Percentiles rank a stretch among this genome's conserved stretches.
phyloP scores from a whole-genome alignment of 2,888 invertebrate species.

The Drosophila antonietae region DNA sequence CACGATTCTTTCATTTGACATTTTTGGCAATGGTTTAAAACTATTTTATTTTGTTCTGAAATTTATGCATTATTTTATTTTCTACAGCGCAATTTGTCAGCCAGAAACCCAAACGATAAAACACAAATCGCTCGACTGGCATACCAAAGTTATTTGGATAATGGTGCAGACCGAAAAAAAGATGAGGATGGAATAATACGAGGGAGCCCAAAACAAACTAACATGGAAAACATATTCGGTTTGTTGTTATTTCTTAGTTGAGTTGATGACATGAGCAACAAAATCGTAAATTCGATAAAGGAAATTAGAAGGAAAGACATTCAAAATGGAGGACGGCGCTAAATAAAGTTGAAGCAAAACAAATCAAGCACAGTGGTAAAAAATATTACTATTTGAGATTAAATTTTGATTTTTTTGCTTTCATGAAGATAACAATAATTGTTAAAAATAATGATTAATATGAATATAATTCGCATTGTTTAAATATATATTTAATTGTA shows the following conservation, averaged over 20 bases:
- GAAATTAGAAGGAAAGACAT: conserved; percentile 75
- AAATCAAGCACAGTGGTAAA: conserved; percentile 30
- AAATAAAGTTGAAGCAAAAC: conserved; percentile 18
- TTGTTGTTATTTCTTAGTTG: conserved; percentile 37
- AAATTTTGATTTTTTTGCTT: not conserved
- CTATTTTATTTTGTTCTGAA: conserved; percentile 19
- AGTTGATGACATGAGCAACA: conserved; percentile 74
- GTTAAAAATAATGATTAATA: not conserved
- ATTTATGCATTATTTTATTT: conserved; percentile 43
- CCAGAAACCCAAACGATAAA: conserved; percentile 39
- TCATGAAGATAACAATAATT: not conserved
- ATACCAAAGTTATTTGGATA: conserved; percentile 58
- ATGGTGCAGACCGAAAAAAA: conserved; percentile 22
- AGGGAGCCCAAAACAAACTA: conserved; percentile 24
- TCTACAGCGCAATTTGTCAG: conserved; percentile 41
- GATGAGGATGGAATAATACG: conserved; percentile 12
- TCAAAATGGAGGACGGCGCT: conserved; percentile 43
- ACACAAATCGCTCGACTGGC: conserved; percentile 59
- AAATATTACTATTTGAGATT: not conserved
- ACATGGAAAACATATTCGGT: conserved; percentile 37
- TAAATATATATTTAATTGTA: too few relatives aligned
- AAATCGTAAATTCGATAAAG: conserved; percentile 81
- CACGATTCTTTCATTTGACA: conserved; percentile 36
- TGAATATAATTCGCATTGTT: not conserved
- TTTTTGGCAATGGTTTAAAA: conserved; percentile 40